Evolutionary conservation across 1,140 invertebrate species (phyloP), one percentile per base, ranked within the genome.

Genomic region (Caerostris darwini): DNA sequence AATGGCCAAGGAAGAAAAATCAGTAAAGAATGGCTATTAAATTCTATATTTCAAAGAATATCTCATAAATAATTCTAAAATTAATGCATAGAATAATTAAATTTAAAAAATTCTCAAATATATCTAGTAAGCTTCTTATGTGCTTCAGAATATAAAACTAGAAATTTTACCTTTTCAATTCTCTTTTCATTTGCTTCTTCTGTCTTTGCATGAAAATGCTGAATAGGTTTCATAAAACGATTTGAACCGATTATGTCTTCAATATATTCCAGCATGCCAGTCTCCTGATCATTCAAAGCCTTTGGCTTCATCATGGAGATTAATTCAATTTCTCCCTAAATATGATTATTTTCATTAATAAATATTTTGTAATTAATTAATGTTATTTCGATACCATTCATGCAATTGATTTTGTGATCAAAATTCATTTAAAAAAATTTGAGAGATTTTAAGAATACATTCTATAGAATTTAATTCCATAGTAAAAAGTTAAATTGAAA

Each of bases 281-380:
- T 97, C 95, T 99, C 99, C 95, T 98, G 97, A 95, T 98, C 98
- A 94, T 97, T 97, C 1, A 59, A 3, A 1, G 97, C 98, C 96
- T 99, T 99, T 0, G 99, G 98, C 96, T 99, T 99, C 99, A 99
- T 99, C 97, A 99, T 97, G 5, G 99, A 97, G 95, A 99, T 99
- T 96, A 99, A 99, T 96, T 99, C 99, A 1, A 99, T 99, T 97
- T 99, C 99, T n/a, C 99, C 99, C 98, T 99, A 95, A 87, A 61
- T 91, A 90, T 10, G 3, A 56, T 50, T 8, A 67, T 67, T 34
- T 34, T 34, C 34, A 34, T 34, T 34, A 34, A 34, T 34, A 34
- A 34, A 34, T 34, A 34, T 34, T 34, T 34, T 34, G 34, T 34
- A 34, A 34, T 64, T 64, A 10, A 64, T 64, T 64, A 64, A 64